Conservation (phyloP, 2,888 invertebrate genomes). For the Leucophenga montana region DNA sequence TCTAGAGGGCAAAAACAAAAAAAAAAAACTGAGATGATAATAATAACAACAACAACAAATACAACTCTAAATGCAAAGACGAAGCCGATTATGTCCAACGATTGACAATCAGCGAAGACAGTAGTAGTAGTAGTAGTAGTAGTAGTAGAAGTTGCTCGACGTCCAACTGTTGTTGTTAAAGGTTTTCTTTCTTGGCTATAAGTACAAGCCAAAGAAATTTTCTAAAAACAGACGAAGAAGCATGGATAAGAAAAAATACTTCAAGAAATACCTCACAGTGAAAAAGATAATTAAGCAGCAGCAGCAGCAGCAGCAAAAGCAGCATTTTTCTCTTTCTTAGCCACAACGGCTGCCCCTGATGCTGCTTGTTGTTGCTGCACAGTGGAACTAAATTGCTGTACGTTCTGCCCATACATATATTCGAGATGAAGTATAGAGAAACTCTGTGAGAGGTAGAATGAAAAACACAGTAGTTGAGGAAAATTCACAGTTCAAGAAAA, state of each 20-base stretch:
- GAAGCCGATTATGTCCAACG: conserved; percentile 33
- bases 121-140: not conserved
- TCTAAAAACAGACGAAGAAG: conserved; percentile 15
- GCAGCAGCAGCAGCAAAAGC: conserved; percentile 12
- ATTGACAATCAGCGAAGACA: conserved; percentile 9
- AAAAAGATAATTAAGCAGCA: conserved; percentile 31
- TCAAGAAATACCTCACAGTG: conserved; percentile 12
- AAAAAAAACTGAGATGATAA: conserved; percentile 43
- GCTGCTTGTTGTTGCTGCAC: conserved; percentile 41
- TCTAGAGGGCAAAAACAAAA: conserved; percentile 18
- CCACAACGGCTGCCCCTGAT: too few species aligned
- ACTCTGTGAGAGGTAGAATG: conserved; percentile 15
- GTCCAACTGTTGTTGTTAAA: conserved; percentile 31
- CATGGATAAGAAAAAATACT: conserved; percentile 1
- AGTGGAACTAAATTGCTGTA: conserved; percentile 59
- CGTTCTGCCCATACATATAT: conserved; percentile 30
- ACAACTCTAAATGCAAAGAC: conserved; percentile 32
- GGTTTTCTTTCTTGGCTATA: conserved; percentile 50
- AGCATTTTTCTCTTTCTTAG: not conserved
- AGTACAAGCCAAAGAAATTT: conserved; percentile 43
- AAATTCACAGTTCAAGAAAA: conserved; percentile 11
- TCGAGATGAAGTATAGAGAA: conserved; percentile 16
- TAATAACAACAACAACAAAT: conserved; percentile 29
- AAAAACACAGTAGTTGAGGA: conserved; percentile 27
- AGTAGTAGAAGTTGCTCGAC: not conserved